Evolutionary conservation across 2,888 invertebrate genomes (phyloP).

Genomic region (Escarpia spicata): DNA sequence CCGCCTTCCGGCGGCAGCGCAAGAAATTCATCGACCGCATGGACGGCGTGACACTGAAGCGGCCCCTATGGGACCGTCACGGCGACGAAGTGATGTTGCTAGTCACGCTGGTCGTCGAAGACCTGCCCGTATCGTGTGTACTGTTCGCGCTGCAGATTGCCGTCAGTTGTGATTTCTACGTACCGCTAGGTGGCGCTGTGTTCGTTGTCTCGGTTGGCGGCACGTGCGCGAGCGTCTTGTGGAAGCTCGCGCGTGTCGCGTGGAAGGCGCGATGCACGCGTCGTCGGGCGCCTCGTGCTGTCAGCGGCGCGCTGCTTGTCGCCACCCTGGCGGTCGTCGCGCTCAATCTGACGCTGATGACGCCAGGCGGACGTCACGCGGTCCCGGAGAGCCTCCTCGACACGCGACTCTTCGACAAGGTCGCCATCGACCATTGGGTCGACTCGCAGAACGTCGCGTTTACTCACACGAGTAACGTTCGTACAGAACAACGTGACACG

Average conservation of each 20-base stretch:
- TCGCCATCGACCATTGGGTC: constrained; percentile 4
- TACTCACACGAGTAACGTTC: background rate
- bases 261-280: background rate
- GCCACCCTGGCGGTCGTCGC: background rate
- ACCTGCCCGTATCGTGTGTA: background rate
- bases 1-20: background rate
- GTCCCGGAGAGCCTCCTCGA: background rate
- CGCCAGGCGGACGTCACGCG: background rate
- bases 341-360: background rate
- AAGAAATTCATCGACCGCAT: constrained; percentile 3
- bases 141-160: background rate
- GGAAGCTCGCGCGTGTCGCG: background rate
- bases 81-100: constrained; percentile 6
- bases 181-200: background rate
- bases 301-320: background rate
- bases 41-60: background rate
- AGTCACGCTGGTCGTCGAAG: background rate
- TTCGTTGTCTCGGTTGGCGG: background rate
- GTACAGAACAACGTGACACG: background rate
- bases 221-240: background rate
- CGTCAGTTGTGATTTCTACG: background rate
- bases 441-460: background rate
- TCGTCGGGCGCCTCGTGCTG: background rate
- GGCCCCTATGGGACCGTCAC: background rate
- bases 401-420: background rate